Conservation (phyloP, 2,888 invertebrate genomes). For the Pecten maximus region DNA sequence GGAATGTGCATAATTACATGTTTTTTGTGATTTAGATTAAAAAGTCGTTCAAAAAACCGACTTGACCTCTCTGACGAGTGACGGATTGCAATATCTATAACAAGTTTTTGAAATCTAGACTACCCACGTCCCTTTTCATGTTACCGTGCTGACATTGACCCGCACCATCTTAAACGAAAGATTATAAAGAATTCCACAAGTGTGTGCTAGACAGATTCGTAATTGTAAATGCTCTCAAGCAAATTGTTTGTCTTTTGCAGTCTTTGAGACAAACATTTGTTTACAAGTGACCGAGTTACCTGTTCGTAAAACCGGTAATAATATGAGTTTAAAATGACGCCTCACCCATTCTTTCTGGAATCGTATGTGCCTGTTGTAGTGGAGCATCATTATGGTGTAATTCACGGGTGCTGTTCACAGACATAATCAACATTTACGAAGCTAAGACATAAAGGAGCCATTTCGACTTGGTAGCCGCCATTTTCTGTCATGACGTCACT, state of each 20-base stretch:
- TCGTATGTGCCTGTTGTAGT: neutral
- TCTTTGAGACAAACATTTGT: constrained; percentile 43
- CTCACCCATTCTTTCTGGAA: constrained; percentile 42
- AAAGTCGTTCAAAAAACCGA: neutral
- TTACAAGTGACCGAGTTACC: constrained; percentile 45
- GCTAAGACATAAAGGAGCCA: constrained; percentile 57
- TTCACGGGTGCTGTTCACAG: neutral
- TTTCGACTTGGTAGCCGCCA: constrained; percentile 73
- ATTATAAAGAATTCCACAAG: neutral
- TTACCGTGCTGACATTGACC: neutral
- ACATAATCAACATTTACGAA: constrained; percentile 40
- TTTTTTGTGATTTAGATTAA: neutral
- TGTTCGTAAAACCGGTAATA: neutral
- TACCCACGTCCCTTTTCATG: neutral
- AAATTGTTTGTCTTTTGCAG: constrained; percentile 28
- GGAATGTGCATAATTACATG: no score
- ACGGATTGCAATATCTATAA: neutral
- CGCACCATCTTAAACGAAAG: neutral
- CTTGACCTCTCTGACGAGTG: neutral
- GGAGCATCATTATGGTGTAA: neutral
- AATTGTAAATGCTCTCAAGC: neutral
- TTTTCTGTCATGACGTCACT: constrained; percentile 72
- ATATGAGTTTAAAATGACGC: neutral
- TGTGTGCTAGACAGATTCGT: neutral
- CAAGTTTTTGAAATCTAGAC: neutral